Percentiles rank a stretch among this genome's conserved stretches.
phyloP scores from a whole-genome alignment of 2,888 invertebrate species.

The Phortica magna region DNA sequence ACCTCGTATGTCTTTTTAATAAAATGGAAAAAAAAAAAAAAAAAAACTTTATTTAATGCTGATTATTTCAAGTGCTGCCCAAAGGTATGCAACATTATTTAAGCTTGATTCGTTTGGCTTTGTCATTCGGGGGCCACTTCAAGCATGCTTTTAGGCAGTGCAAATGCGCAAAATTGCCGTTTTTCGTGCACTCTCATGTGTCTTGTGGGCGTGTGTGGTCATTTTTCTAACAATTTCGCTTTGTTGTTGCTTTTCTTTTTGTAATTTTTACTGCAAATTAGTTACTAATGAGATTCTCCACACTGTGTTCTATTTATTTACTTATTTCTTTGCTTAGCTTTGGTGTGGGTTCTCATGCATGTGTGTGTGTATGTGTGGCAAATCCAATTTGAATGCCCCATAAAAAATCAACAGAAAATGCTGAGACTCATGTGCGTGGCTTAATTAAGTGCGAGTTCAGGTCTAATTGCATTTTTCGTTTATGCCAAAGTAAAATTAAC shows the following conservation, averaged over 20 bases:
- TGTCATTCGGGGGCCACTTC: not conserved
- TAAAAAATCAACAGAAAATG: conserved; percentile 15
- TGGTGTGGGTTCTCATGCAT: too few relatives aligned
- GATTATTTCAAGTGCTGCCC: not conserved
- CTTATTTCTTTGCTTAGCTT: not conserved
- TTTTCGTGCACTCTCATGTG: not conserved
- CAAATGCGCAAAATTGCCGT: conserved; percentile 52
- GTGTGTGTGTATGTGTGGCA: not conserved
- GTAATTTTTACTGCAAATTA: conserved; percentile 68
- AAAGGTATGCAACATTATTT: conserved; percentile 14
- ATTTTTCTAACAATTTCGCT: conserved; percentile 52
- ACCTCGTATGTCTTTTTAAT: too few relatives aligned
- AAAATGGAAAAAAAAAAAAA: too few relatives aligned
- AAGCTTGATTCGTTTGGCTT: not conserved
- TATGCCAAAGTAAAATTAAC: conserved; percentile 31
- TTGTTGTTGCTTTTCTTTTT: not conserved
- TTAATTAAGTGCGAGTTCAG: conserved; percentile 12
- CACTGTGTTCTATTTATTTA: not conserved
- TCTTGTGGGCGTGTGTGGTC: conserved; percentile 62
- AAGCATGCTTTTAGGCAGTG: conserved; percentile 10
- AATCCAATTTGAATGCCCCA: conserved; percentile 12
- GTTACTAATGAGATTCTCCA: conserved; percentile 60
- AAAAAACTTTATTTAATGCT: too few relatives aligned
- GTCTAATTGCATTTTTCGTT: not conserved
- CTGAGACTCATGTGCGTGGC: not conserved